Evolutionary conservation across 2,797 vertebrate genomes (phyloP).

Genomic region (Choloepus didactylus): DNA sequence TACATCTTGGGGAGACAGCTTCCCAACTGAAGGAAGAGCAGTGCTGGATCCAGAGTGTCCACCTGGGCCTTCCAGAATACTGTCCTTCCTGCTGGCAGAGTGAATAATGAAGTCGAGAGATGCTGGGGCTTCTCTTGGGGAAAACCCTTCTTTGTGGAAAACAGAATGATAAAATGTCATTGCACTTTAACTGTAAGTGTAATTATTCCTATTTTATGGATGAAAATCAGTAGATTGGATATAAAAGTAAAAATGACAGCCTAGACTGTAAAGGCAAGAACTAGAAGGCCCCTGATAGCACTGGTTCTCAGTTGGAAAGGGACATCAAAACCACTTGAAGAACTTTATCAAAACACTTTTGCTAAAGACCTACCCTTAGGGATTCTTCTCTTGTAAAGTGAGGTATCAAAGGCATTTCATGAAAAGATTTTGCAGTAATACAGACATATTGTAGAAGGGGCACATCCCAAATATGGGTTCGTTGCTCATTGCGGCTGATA

Average conservation of each 20-base stretch:
- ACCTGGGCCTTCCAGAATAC: not conserved
- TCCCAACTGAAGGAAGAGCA: not conserved
- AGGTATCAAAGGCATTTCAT: not conserved
- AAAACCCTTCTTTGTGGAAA: conserved; percentile 14
- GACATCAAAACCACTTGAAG: not conserved
- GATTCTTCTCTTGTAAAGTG: not conserved
- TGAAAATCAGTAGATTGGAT: not conserved
- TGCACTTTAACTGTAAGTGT: not conserved
- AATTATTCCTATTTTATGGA: conserved; percentile 12
- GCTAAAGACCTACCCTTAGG: not conserved
- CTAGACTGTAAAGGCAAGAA: not conserved
- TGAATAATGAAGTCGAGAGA: conserved; percentile 21
- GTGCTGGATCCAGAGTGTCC: no score
- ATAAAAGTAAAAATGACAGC: not conserved
- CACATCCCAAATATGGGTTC: no score
- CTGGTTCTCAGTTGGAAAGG: not conserved
- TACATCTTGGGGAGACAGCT: not conserved
- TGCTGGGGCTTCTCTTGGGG: not conserved
- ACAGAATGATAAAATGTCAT: not conserved
- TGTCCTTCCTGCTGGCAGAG: not conserved
- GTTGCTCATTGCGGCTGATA: no score
- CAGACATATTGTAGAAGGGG: not conserved
- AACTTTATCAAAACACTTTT: not conserved
- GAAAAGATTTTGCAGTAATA: not conserved
- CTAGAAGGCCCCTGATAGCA: not conserved